Base-by-base conservation (phyloP, 64 coral and sea anemone species). In the Montipora foliosa region DNA sequence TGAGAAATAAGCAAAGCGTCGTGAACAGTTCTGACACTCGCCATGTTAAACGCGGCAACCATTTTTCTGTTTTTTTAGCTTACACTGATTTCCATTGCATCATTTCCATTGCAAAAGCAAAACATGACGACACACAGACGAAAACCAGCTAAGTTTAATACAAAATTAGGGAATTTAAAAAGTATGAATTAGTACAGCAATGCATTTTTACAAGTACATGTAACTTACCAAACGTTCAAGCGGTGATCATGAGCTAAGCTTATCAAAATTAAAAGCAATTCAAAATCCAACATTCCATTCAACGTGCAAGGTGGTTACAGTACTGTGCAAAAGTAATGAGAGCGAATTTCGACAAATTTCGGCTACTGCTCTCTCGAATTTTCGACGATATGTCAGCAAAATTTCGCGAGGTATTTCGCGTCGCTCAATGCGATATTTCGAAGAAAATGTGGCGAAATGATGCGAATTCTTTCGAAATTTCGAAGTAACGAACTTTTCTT, bases 71-170 rank as follows among this genome's bases (percentile, higher is more conserved):
- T 0, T 21, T 74, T 3, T 74, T 2, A 74, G 70, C 70, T 74
- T 74, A 74, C 70, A n/a, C 70, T n/a, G n/a, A 74, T 21, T 74
- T 74, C n/a, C n/a, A n/a, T 21, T 73, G 70, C 70, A 73, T 73
- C 70, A 73, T 73, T 21, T 21, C 19, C 19, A 21, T 74, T n/a
- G 70, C 70, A n/a, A 74, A 74, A 74, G 70, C 70, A 74, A 74
- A 74, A 74, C 70, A 74, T 25, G 70, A 74, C 70, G 70, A 74
- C 70, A 74, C 70, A 74, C 16, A 74, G 16, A 74, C 5, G 70
- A 22, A 70, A 70, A 70, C 67, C 70, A 74, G 22, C 70, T 74
- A 74, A n/a, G 70, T 74, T 74, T 74, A 74, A 74, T 74, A 5
- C 3, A 74, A 25, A 21, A 74, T 21, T 21, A 74, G 3, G 70